Percentiles rank a stretch among this genome's conserved stretches.
Evolutionary conservation across 1,140 invertebrate genomes (phyloP).

Genomic region (Drosophila tani): DNA sequence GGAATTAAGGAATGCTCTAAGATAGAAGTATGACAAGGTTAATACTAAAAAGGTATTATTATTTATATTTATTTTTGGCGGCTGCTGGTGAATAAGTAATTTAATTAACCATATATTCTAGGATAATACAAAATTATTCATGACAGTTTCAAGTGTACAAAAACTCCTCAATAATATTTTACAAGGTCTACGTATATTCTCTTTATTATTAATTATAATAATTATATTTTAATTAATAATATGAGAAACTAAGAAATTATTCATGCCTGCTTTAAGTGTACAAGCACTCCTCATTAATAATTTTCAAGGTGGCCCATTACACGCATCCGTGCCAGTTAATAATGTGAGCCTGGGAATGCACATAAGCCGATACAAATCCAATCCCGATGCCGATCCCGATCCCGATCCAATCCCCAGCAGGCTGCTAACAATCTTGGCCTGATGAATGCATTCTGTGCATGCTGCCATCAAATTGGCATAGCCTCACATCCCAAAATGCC

Average conservation of each 20-base stretch:
- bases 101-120: neutral
- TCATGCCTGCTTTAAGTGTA: too few species aligned
- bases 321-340: conserved; percentile 65
- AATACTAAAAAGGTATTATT: too few species aligned
- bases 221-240: too few species aligned
- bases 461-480: conserved; percentile 70
- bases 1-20: too few species aligned
- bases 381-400: conserved; percentile 13
- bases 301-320: conserved; percentile 79
- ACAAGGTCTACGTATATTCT: too few species aligned
- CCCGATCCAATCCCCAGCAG: conserved; percentile 18
- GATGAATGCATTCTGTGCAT: conserved; percentile 73
- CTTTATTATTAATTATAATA: too few species aligned
- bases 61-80: too few species aligned
- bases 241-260: too few species aligned
- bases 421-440: conserved; percentile 60
- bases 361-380: conserved; percentile 24
- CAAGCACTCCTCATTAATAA: conserved; percentile 46
- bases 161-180: conserved; percentile 57
- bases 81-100: too few species aligned
- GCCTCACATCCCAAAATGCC: conserved; percentile 18
- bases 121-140: too few species aligned
- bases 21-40: too few species aligned
- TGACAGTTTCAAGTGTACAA: neutral
- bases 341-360: conserved; percentile 72